Evolutionary conservation across 1,140 invertebrate species (phyloP), one percentile per base, ranked within the genome.

Genomic region (Brachionus paranguensis): DNA sequence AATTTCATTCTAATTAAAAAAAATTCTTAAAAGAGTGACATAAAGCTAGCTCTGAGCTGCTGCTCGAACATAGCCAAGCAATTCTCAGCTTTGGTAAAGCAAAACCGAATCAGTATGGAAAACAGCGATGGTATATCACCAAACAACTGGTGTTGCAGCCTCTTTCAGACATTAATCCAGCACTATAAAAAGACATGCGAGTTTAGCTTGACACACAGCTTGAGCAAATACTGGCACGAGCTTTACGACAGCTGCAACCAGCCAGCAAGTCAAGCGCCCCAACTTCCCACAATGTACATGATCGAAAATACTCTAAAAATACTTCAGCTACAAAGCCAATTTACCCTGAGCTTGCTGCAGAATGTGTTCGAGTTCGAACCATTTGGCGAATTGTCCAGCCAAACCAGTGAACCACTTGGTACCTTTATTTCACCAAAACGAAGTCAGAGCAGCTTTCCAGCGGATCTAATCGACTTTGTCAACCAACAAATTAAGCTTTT

Each of bases 281-380:
- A 47, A 50, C 41, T 47, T 3, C 72, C 72, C 8, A 76, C 72
- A 3, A 7, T 17, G 3, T 76, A 76, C 33, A 45, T 50, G 12
- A 50, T 76, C 12, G 72, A 76, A 76, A 76, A 76, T 12, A 76
- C 72, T 2, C 20, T 47, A 17, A 76, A 76, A 76, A 47, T 50
- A 12, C 72, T 76, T 14, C 72, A 76, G 29, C 45, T 76, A 12
- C 72, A 76, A 50, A 29, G 43, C 17, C 72, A 76, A 17, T 29
- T 76, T 12, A 27, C 45, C 24, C 27, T 76, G 7, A 76, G 27
- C 72, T 27, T 76, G 27, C 5, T 76, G 17, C 72, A 76, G 47
- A 76, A 76, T 50, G 41, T 50, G 20, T 76, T 50, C 72, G 72
- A 76, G 29, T 76, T 76, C 45, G 72, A 76, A 0, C 11, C 17